Evolutionary conservation across 1,140 invertebrate genomes (phyloP).

Genomic region (Trichomalopsis sarcophagae): DNA sequence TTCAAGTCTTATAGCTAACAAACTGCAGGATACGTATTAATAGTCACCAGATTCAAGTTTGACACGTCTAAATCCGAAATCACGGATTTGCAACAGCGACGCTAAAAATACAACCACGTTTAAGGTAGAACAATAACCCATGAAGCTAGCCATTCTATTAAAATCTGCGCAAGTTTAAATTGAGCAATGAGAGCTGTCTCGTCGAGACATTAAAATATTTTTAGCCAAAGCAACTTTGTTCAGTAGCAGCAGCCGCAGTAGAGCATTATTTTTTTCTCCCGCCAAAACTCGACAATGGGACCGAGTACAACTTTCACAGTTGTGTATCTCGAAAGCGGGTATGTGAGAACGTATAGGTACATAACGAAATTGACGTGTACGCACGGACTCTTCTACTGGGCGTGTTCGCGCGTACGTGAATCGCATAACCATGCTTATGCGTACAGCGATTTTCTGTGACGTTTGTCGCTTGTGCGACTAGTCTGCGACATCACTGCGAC

Average conservation of each 20-base stretch:
- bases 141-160: background rate
- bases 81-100: background rate
- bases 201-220: background rate
- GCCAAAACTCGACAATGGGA: constrained; percentile 1
- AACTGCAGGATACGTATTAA: no score
- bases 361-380: background rate
- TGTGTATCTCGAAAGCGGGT: background rate
- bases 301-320: background rate
- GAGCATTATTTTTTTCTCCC: background rate
- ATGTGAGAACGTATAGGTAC: background rate
- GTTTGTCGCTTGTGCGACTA: no score
- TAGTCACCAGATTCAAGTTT: background rate
- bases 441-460: no score
- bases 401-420: background rate
- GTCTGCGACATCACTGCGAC: background rate
- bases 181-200: background rate
- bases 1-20: no score
- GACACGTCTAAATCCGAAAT: background rate
- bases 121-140: background rate
- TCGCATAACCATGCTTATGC: background rate
- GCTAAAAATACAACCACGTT: background rate
- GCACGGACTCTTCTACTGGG: no score
- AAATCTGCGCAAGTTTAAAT: background rate
- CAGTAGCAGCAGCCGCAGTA: background rate
- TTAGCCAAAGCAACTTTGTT: background rate